Percentiles rank a stretch among this genome's conserved stretches.
Evolutionary conservation across 2,797 vertebrate species (phyloP).

Genomic region (Sebastes matsubarae): DNA sequence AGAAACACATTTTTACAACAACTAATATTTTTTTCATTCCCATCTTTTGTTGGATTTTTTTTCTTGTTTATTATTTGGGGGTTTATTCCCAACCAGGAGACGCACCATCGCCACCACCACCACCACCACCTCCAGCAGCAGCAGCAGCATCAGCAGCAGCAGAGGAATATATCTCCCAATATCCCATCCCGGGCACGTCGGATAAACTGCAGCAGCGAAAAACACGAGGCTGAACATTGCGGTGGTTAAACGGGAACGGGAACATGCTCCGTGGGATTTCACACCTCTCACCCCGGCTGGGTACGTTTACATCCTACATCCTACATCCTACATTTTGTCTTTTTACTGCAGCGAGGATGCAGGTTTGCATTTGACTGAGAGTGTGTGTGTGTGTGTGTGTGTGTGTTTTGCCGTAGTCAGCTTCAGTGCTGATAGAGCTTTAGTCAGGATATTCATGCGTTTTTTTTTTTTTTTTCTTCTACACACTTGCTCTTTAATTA

Average conservation of each 20-base stretch:
- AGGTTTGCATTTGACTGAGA: constrained; percentile 37
- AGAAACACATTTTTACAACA: constrained; percentile 42
- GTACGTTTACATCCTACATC: constrained; percentile 35
- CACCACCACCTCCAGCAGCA: constrained; percentile 11
- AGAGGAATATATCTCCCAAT: constrained; percentile 65
- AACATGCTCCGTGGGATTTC: constrained; percentile 61
- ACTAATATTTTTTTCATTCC: background rate
- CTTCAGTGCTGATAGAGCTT: constrained; percentile 44
- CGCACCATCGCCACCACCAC: constrained; percentile 49
- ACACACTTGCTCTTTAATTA: background rate
- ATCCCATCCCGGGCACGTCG: constrained; percentile 78
- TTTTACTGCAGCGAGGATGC: constrained; percentile 65
- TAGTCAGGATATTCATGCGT: constrained; percentile 32
- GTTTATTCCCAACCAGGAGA: constrained; percentile 54
- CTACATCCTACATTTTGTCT: constrained; percentile 21
- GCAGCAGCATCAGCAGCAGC: constrained; percentile 30
- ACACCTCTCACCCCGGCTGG: constrained; percentile 35
- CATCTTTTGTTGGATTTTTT: constrained; percentile 17
- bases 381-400: constrained; percentile 9
- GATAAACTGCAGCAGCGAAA: constrained; percentile 67
- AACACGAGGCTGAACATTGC: constrained; percentile 72
- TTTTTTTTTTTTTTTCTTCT: background rate
- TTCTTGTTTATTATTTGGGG: background rate
- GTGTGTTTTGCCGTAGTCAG: constrained; percentile 67
- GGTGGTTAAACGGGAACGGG: constrained; percentile 31